Evolutionary conservation across 2,797 vertebrate genomes (phyloP), one percentile per base, ranked within the genome.

Genomic region (Catharus ustulatus): DNA sequence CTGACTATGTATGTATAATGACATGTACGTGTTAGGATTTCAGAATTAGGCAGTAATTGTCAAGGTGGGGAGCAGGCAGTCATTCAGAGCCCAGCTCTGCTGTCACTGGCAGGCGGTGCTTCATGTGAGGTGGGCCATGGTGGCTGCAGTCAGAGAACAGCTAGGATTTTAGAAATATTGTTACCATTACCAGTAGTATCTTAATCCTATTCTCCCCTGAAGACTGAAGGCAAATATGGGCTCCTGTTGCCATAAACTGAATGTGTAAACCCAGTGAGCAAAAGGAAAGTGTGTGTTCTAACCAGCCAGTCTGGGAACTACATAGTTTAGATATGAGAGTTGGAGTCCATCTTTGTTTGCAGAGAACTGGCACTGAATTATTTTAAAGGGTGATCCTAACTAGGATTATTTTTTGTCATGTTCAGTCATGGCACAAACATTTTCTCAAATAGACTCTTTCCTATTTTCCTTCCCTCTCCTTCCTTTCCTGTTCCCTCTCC

Each of bases 171-270:
- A 24, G 51, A 0, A 8, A 10, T 68, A 77, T 36, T 26, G 58
- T 18, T 57, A 7, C 17, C 46, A 3, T 64, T 63, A 63, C 34
- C 34, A 48, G 6, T 30, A 63, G 30, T 32, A 19, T 27, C 49
- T 55, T 48, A 78, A 49, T 30, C 38, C 4, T 23, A 0, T 8
- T 11, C 4, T 17, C 3, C 3, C 6, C 4, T 0, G 0, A 71
- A 61, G 38, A 19, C 0, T 24, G 34, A 45, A 73, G 73, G 32
- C 46, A 54, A 40, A 57, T 45, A 19, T 0, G 8, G 49, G 59
- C 72, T 74, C 0, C 0, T 14, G 19, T 49, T 94, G 66, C 63
- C 62, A 73, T 82, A 59, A 59, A 30, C 27, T 2, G 16, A 69
- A 29, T 0, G 4, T 29, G 68, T 82, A 57, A 87, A 58, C 36